Conservation (phyloP, 2,888 invertebrate species). For the Branchipolynoe longqiensis region DNA sequence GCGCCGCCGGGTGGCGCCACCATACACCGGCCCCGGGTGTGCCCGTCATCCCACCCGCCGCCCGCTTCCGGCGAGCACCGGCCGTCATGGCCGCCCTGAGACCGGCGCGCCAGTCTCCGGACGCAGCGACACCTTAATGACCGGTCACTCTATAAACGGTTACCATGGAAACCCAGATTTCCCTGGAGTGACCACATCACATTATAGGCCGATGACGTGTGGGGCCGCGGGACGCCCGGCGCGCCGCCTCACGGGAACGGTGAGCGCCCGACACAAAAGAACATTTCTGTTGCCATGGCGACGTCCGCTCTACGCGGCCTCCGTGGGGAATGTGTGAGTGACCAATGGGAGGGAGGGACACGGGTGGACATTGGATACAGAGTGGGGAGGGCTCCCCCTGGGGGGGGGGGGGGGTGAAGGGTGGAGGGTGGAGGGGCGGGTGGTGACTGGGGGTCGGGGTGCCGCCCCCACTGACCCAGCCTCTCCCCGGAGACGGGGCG, state of each 20-base stretch:
- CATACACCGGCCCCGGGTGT: neutral
- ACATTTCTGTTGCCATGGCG: constrained; percentile 55
- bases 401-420: too few relatives aligned
- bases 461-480: constrained; percentile 7
- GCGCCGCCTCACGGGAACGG: constrained; percentile 19
- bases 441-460: constrained; percentile 2
- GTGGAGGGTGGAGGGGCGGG: too few relatives aligned
- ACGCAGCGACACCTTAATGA: constrained; percentile 38
- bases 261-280: constrained; percentile 36
- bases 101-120: neutral
- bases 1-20: constrained; percentile 14
- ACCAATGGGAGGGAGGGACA: constrained; percentile 49
- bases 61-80: neutral
- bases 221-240: constrained; percentile 42
- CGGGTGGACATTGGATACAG: constrained; percentile 24
- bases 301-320: neutral
- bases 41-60: neutral
- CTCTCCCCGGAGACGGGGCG: neutral
- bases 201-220: constrained; percentile 47
- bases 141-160: constrained; percentile 55
- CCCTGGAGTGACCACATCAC: constrained; percentile 52
- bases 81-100: neutral
- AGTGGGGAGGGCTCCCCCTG: neutral
- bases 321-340: constrained; percentile 25
- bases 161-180: constrained; percentile 54